These are phyloP conservation scores for Ormyrus rosae DNA, from an alignment of 2,888 invertebrate species.

Conservation along the genomic window DNA sequence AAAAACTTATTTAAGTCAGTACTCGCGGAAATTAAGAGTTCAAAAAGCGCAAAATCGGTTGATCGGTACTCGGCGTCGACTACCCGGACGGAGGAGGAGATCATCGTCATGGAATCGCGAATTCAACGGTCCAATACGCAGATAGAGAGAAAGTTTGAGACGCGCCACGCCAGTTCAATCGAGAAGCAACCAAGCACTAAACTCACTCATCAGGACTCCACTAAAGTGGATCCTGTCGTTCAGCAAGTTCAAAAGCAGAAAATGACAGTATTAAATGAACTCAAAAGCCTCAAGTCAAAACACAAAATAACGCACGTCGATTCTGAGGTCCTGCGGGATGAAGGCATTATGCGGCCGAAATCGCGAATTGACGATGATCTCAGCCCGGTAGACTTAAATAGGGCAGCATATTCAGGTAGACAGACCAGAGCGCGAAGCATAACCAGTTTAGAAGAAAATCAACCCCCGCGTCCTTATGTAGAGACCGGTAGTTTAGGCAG, in stretches of 20 bases:
- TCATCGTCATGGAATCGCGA: constrained; percentile 68
- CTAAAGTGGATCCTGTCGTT: constrained; percentile 69
- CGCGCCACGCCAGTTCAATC: constrained; percentile 65
- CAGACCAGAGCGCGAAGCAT: constrained; percentile 70
- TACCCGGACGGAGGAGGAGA: constrained; percentile 58
- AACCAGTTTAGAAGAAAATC: constrained; percentile 69
- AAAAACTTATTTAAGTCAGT: constrained; percentile 70
- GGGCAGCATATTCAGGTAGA: constrained; percentile 56
- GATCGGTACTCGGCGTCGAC: constrained; percentile 68
- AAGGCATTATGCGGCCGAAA: constrained; percentile 74
- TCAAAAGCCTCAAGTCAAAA: constrained; percentile 70
- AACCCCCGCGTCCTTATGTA: constrained; percentile 62
- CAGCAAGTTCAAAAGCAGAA: constrained; percentile 71
- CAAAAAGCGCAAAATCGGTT: constrained; percentile 63
- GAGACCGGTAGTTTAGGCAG: constrained; percentile 73
- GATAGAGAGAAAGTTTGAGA: constrained; percentile 70
- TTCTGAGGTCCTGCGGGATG: constrained; percentile 72
- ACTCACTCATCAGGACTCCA: constrained; percentile 67
- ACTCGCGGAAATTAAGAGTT: constrained; percentile 68
- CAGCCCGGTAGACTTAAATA: constrained; percentile 67
- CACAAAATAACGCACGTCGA: constrained; percentile 74
- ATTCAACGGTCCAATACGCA: constrained; percentile 71
- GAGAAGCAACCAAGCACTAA: constrained; percentile 62
- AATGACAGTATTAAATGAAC: constrained; percentile 71
- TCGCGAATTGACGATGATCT: constrained; percentile 73